Conservation (phyloP, 2,888 invertebrate genomes). For the Lasioglossum figueresi region DNA sequence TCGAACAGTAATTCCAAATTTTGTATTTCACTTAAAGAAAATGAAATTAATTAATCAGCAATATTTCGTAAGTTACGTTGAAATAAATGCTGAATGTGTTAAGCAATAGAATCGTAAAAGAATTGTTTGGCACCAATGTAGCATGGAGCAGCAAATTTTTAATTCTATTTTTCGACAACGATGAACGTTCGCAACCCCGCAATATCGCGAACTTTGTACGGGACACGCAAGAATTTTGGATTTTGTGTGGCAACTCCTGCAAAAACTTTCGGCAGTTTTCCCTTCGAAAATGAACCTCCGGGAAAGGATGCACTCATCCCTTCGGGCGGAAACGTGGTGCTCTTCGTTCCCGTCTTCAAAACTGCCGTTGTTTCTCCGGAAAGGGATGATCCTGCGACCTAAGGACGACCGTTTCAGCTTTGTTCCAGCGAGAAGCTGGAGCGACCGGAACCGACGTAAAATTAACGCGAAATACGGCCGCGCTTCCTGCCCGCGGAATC, state of each 20-base stretch:
- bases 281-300: not conserved
- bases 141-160: not conserved
- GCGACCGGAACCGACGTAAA: not conserved
- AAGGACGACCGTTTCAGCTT: not conserved
- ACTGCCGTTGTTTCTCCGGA: constrained; percentile 17
- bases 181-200: not conserved
- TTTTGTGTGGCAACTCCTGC: constrained; percentile 20
- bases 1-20: not conserved
- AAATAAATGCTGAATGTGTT: not conserved
- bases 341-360: not conserved
- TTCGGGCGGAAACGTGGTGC: constrained; percentile 14
- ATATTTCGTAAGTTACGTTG: not conserved
- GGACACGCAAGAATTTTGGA: constrained; percentile 7
- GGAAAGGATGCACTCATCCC: not conserved
- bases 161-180: not conserved
- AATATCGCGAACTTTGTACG: not conserved
- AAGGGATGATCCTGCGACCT: not conserved
- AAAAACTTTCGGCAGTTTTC: constrained; percentile 1
- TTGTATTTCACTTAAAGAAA: not conserved
- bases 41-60: not conserved
- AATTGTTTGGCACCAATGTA: not conserved
- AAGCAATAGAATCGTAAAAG: no score
- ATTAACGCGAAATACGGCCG: constrained; percentile 42
- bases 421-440: not conserved
- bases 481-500: constrained; percentile 13